phyloP scores from a whole-genome alignment of 2,797 vertebrate genomes.

The Pseudocheirus occidentalis region DNA sequence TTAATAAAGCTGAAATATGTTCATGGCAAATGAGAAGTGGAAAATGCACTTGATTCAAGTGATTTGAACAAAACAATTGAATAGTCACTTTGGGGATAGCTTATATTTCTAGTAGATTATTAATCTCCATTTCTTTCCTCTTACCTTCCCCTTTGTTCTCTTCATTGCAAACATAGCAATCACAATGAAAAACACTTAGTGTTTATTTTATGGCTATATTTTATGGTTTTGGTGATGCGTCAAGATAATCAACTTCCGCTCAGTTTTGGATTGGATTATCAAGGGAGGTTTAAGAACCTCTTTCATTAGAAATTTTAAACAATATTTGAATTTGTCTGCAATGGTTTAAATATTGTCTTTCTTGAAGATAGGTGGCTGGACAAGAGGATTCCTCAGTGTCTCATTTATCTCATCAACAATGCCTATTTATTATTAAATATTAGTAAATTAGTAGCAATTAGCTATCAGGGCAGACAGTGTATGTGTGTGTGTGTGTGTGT shows the following conservation, averaged over 20 bases:
- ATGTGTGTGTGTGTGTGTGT: neutral
- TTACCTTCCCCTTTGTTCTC: neutral
- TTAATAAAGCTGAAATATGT: constrained; percentile 30
- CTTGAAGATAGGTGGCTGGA: neutral
- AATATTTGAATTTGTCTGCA: neutral
- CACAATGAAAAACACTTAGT: neutral
- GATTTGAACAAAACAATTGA: neutral
- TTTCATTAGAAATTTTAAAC: constrained; percentile 38
- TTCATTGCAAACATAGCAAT: constrained; percentile 5
- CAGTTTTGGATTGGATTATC: neutral
- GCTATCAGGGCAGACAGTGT: constrained; percentile 29
- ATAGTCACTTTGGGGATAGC: constrained; percentile 8
- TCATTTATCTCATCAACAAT: constrained; percentile 19
- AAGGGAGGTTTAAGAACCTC: constrained; percentile 1
- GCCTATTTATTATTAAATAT: constrained; percentile 34
- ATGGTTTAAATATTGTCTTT: constrained; percentile 16
- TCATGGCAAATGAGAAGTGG: constrained; percentile 33
- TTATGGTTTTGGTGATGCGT: constrained; percentile 1
- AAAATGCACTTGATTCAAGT: constrained; percentile 17
- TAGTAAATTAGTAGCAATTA: constrained; percentile 31
- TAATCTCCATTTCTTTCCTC: neutral
- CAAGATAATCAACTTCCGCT: neutral
- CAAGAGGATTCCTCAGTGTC: neutral
- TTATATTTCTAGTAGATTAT: neutral
- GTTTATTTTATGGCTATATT: neutral